Conservation (phyloP, 2,113 vertebrate species). For the Hucho hucho region DNA sequence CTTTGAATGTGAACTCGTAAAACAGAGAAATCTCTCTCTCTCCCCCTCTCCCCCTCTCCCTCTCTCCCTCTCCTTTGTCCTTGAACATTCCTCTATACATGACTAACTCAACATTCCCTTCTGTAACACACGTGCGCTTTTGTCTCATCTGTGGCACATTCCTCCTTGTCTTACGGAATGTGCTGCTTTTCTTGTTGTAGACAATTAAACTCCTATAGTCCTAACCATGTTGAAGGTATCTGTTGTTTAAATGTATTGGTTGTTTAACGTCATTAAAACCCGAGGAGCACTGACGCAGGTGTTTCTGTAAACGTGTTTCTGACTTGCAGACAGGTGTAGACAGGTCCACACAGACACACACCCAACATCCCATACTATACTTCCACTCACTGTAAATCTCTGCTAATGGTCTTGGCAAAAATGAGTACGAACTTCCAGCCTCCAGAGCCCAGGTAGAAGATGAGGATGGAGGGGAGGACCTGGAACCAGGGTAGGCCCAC, state of each 20-base stretch:
- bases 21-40: not conserved
- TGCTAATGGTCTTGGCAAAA: slow-evolving; percentile 82
- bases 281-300: too few relatives aligned
- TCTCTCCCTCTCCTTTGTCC: not conserved
- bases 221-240: not conserved
- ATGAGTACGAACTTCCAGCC: slow-evolving; percentile 87
- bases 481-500: slow-evolving; percentile 86
- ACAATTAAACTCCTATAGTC: not conserved
- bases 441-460: slow-evolving; percentile 88
- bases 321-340: not conserved
- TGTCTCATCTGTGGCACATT: too few relatives aligned
- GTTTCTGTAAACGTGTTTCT: too few relatives aligned
- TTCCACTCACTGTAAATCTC: slow-evolving; percentile 85
- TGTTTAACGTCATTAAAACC: too few relatives aligned
- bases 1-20: slow-evolving; percentile 19
- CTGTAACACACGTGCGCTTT: slow-evolving; percentile 11
- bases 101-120: not conserved
- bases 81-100: not conserved
- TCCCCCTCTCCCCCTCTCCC: too few relatives aligned
- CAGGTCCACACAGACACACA: not conserved
- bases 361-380: not conserved
- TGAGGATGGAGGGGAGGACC: slow-evolving; percentile 78
- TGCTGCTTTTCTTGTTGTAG: slow-evolving; percentile 9
- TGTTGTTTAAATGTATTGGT: too few relatives aligned
- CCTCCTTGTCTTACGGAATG: slow-evolving; percentile 23